Percentiles rank a stretch among this genome's conserved stretches.
Conservation (phyloP, 2,113 vertebrate genomes). For the Esox niger region DNA sequence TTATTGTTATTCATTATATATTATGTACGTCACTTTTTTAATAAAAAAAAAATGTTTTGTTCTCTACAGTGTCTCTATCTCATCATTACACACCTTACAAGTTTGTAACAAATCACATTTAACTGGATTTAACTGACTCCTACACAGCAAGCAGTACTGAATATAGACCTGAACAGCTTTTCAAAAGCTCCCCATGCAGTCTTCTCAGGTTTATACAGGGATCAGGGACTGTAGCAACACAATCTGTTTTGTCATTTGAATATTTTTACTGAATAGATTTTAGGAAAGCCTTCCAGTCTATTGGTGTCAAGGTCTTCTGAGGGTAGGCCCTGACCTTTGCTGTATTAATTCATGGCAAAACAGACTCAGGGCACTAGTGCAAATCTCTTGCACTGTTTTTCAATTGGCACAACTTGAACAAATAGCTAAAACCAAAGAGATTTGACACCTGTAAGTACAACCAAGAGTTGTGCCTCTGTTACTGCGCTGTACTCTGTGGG, state of each 20-base stretch:
- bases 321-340: constrained; percentile 40
- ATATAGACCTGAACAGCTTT: constrained; percentile 11
- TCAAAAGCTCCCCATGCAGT: constrained; percentile 24
- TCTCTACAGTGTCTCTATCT: too few relatives aligned
- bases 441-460: constrained; percentile 63
- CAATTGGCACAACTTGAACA: constrained; percentile 42
- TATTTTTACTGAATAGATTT: constrained; percentile 39
- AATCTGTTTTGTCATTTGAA: constrained; percentile 40
- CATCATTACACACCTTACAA: too few relatives aligned
- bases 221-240: constrained; percentile 33
- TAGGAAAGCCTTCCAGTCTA: constrained; percentile 42
- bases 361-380: constrained; percentile 39
- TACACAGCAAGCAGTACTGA: constrained; percentile 2
- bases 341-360: constrained; percentile 46
- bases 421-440: constrained; percentile 49
- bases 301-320: constrained; percentile 48
- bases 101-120: too few relatives aligned
- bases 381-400: constrained; percentile 57
- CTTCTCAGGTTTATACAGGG: neutral
- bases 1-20: too few relatives aligned
- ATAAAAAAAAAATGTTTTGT: too few relatives aligned
- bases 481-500: constrained; percentile 49
- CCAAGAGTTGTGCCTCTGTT: constrained; percentile 42
- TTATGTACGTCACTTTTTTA: too few relatives aligned
- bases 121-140: too few relatives aligned